Conservation (phyloP, 2,113 vertebrate genomes). For the Bubalus kerabau region DNA sequence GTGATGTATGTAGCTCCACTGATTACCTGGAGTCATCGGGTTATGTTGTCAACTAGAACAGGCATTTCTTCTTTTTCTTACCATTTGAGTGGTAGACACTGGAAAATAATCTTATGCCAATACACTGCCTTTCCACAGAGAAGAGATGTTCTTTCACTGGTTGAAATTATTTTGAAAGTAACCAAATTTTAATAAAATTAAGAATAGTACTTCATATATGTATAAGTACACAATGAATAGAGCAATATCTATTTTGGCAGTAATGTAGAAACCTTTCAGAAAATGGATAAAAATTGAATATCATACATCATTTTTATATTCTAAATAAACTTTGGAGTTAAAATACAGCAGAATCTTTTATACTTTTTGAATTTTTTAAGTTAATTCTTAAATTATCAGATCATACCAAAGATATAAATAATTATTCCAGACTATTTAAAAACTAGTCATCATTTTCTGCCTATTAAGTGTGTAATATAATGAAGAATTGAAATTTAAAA, state of each 20-base stretch:
- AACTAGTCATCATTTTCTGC: not conserved
- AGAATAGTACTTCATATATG: not conserved
- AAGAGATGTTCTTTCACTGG: not conserved
- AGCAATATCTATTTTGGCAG: not conserved
- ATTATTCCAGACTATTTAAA: not conserved
- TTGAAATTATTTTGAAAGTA: not conserved
- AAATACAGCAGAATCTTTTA: not conserved
- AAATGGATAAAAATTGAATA: not conserved
- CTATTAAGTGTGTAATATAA: not conserved
- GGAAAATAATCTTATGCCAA: not conserved
- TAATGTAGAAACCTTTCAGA: not conserved
- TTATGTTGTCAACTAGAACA: not conserved
- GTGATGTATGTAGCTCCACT: not conserved
- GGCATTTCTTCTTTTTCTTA: not conserved
- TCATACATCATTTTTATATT: not conserved
- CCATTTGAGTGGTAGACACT: not conserved
- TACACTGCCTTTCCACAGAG: not conserved
- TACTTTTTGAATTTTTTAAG: not conserved
- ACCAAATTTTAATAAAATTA: not conserved
- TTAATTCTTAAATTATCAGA: not conserved
- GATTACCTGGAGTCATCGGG: not conserved
- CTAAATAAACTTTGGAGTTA: not conserved
- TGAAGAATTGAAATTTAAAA: not conserved
- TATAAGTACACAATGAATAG: not conserved
- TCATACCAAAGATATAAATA: constrained; percentile 4